These are phyloP conservation scores for Lordiphosa stackelbergi DNA, from an alignment of 1,140 invertebrate species.

Conservation along the genomic window DNA sequence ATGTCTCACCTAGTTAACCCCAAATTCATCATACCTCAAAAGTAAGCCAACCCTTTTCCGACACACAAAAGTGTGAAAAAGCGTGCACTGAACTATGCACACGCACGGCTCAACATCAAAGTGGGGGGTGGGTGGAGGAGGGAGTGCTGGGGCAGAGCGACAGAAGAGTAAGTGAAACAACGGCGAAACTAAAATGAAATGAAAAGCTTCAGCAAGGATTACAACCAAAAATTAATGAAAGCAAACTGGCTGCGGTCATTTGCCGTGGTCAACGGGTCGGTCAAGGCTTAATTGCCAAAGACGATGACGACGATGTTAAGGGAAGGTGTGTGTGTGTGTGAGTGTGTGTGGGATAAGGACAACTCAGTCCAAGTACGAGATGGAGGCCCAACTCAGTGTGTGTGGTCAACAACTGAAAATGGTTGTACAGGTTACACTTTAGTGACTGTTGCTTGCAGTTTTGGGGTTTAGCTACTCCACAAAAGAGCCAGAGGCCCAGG, in stretches of 20 bases:
- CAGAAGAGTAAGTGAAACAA: conserved; percentile 10
- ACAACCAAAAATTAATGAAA: conserved; percentile 77
- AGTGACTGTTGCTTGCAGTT: conserved; percentile 34
- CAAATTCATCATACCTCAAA: conserved; percentile 15
- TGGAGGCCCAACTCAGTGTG: conserved; percentile 8
- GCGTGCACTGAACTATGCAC: conserved; percentile 63
- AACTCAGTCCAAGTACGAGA: conserved; percentile 6
- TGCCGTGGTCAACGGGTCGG: conserved; percentile 70
- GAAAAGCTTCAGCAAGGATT: conserved; percentile 75
- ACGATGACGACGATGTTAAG: conserved; percentile 45
- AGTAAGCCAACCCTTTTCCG: conserved; percentile 11
- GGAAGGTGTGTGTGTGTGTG: conserved; percentile 13
- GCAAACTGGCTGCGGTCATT: conserved; percentile 76
- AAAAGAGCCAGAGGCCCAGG: conserved; percentile 20
- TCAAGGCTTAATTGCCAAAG: conserved; percentile 74
- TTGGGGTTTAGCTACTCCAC: conserved; percentile 11
- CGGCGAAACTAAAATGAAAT: conserved; percentile 67
- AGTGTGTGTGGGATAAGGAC: background rate
- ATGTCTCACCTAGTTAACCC: background rate
- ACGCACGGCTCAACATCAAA: conserved; percentile 38
- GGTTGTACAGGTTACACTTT: conserved; percentile 43
- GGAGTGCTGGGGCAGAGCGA: background rate
- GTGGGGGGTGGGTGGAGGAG: conserved; percentile 2
- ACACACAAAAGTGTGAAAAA: conserved; percentile 57
- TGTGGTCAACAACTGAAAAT: conserved; percentile 37